Conservation (phyloP, 2,797 vertebrate species). For the Liparis tanakae region DNA sequence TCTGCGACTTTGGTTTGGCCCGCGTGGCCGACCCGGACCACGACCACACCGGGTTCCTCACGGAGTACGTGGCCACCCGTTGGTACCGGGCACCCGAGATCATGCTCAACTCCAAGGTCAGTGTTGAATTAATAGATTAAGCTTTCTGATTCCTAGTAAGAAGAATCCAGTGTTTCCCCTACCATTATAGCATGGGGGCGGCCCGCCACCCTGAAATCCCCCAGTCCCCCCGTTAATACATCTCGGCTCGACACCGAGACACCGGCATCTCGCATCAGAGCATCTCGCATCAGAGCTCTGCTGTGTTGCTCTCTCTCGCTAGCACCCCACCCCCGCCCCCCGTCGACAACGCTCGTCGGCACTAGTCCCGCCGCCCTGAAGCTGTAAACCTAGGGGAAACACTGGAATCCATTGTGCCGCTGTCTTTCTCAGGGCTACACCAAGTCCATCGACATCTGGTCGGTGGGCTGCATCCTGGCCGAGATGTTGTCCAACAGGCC, state of each 20-base stretch:
- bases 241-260: too few species aligned
- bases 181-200: too few species aligned
- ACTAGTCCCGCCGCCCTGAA: too few species aligned
- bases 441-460: slow-evolving; percentile 96
- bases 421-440: slow-evolving; percentile 85
- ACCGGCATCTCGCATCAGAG: too few species aligned
- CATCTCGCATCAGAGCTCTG: too few species aligned
- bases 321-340: too few species aligned
- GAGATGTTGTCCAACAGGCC: slow-evolving; percentile 93
- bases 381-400: too few species aligned
- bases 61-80: slow-evolving; percentile 93
- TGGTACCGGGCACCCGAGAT: slow-evolving; percentile 96
- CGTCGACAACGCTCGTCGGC: too few species aligned
- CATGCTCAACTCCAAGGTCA: slow-evolving; percentile 94
- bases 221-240: too few species aligned
- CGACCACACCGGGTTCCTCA: slow-evolving; percentile 91
- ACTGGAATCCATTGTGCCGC: too few species aligned
- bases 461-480: slow-evolving; percentile 93
- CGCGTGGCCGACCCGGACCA: slow-evolving; percentile 90
- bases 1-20: slow-evolving; percentile 94
- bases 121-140: not conserved
- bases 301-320: too few species aligned
- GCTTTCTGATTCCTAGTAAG: not conserved
- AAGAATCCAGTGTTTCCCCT: not conserved
- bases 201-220: too few species aligned